Base-by-base conservation (phyloP, 2,888 invertebrate genomes). In the Ophonus ardosiacus region DNA sequence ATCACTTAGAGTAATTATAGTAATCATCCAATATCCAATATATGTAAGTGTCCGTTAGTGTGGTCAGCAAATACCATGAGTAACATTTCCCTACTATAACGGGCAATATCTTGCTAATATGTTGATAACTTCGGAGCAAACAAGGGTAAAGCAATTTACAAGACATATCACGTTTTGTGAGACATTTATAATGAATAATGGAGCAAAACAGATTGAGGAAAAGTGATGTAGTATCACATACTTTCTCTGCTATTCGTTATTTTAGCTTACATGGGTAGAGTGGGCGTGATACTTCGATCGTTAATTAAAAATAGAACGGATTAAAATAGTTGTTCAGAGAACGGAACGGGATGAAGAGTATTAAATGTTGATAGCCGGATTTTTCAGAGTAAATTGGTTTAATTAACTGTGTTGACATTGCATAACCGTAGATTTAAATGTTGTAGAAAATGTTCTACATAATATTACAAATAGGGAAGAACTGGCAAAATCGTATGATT, bases 121-220 rank as follows among this genome's bases (percentile, higher is more conserved):
- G 71, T 74, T 74, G 43, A 74, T 74, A 43, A 74, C 71, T 74
- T 74, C 40, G 13, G 43, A 43, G 21, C 71, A 74, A 74, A 74
- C 71, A 74, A 74, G 71, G 71, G 43, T 74, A 43, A 18, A 74
- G 71, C 43, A 43, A 74, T 74, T 74, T 74, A 40, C 71, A 74
- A 74, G 71, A 74, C 40, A 74, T 51, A 43, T 74, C 43, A 43
- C 71, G 43, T 43, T 18, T 1, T 18, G 43, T 40, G n/a, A n/a
- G 40, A 15, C 24, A 13, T 38, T 68, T 68, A 38, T 68, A 68
- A 68, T 68, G 68, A 68, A n/a, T 68, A 15, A 68, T 31, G 15
- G 38, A 63, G 24, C 15, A 24, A 63, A 6, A 15, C 1, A 8
- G 21, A 63, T 21, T 24, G 63, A 10, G 24, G 10, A 24, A 63